Evolutionary conservation across 2,888 invertebrate genomes (phyloP).

Genomic region (Andrena hattorfiana): DNA sequence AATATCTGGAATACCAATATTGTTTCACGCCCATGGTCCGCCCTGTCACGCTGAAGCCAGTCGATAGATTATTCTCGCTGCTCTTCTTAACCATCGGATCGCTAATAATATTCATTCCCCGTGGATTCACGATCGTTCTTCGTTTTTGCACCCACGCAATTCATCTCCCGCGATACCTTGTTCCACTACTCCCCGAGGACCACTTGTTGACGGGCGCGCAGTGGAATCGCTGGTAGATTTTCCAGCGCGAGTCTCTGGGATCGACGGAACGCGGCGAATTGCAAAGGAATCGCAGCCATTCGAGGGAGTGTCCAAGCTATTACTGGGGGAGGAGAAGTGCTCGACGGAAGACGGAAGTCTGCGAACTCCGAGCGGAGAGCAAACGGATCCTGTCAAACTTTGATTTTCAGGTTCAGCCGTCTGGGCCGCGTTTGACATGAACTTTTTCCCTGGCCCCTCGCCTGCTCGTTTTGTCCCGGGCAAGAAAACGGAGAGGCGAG

Average conservation of each 20-base stretch:
- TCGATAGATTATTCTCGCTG: slow-evolving; percentile 38
- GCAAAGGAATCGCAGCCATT: slow-evolving; percentile 15
- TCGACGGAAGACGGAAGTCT: slow-evolving; percentile 47
- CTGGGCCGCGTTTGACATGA: slow-evolving; percentile 58
- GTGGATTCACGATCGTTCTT: neutral
- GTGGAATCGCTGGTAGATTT: neutral
- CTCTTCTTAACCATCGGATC: neutral
- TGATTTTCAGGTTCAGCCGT: slow-evolving; percentile 68
- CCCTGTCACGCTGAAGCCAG: slow-evolving; percentile 56
- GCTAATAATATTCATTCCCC: slow-evolving; percentile 5
- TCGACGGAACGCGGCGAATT: slow-evolving; percentile 13
- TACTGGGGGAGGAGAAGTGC: slow-evolving; percentile 41
- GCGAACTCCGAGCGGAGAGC: slow-evolving; percentile 63
- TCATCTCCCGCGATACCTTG: neutral
- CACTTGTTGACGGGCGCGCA: slow-evolving; percentile 29
- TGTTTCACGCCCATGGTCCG: slow-evolving; percentile 74
- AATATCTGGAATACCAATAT: slow-evolving; percentile 83
- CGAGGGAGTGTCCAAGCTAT: slow-evolving; percentile 40
- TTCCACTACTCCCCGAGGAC: neutral
- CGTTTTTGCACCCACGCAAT: neutral
- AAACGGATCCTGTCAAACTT: slow-evolving; percentile 74
- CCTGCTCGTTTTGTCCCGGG: slow-evolving; percentile 42
- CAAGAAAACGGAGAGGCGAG: slow-evolving; percentile 33
- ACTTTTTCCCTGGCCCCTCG: slow-evolving; percentile 62
- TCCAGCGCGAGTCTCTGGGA: slow-evolving; percentile 1